Conservation (phyloP, 2,113 vertebrate species). For the Baryphthengus martii region DNA sequence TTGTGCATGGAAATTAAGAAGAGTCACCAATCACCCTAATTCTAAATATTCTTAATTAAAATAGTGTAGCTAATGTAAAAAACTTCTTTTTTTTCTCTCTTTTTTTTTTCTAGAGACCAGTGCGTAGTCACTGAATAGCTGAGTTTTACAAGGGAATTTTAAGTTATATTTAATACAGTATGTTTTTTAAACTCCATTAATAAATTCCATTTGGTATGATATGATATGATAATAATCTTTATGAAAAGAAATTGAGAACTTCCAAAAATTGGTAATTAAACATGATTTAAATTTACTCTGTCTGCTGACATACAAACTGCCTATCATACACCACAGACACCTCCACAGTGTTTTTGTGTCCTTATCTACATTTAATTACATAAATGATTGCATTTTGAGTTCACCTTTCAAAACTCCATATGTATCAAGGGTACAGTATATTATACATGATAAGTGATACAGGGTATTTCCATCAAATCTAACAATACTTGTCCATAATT, state of each 20-base stretch:
- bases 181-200: neutral
- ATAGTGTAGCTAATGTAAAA: neutral
- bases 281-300: neutral
- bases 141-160: neutral
- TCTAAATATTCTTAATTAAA: neutral
- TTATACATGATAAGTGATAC: conserved; percentile 1
- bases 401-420: conserved; percentile 11
- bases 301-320: neutral
- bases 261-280: neutral
- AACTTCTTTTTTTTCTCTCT: fast-evolving
- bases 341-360: neutral
- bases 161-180: neutral
- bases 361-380: neutral
- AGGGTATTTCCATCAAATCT: conserved; percentile 9
- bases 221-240: neutral
- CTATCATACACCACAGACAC: neutral
- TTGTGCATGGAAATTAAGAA: neutral
- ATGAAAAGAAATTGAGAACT: neutral
- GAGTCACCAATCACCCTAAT: neutral
- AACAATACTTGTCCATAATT: conserved; percentile 23
- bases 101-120: neutral
- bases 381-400: conserved; percentile 12
- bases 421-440: neutral
- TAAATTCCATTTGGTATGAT: neutral
- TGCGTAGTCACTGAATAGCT: neutral